A percentile compares a stretch with the other conserved stretches of the same genome.
These are phyloP conservation scores for Argyresthia albistria DNA, from an alignment of 2,888 invertebrate genomes.

Conservation along the genomic window DNA sequence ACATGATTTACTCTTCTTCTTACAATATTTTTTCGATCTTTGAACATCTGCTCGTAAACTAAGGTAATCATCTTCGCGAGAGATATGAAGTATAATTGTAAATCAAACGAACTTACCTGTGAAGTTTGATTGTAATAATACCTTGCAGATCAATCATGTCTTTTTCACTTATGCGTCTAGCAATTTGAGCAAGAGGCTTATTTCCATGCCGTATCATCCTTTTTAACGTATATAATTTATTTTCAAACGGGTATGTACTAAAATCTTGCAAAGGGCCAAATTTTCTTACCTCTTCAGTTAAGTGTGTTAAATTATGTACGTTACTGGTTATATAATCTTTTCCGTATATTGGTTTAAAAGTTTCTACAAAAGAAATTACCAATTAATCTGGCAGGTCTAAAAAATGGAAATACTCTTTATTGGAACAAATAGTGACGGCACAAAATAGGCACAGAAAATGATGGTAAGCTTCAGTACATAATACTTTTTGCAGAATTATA, in stretches of 20 bases:
- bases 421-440: constrained; percentile 14
- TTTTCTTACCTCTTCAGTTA: constrained; percentile 10
- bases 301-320: constrained; percentile 14
- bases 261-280: constrained; percentile 9
- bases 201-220: constrained; percentile 8
- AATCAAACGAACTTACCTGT: no score
- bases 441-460: constrained; percentile 13
- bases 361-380: constrained; percentile 11
- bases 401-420: constrained; percentile 7
- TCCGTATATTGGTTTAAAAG: constrained; percentile 10
- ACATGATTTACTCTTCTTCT: no score
- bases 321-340: constrained; percentile 13
- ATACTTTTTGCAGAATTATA: constrained; percentile 11
- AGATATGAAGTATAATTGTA: no score
- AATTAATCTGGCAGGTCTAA: constrained; percentile 11
- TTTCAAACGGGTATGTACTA: constrained; percentile 8
- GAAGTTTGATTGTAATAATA: no score
- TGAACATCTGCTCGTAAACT: no score
- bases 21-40: no score
- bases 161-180: constrained; percentile 7
- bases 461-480: constrained; percentile 6
- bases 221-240: constrained; percentile 6
- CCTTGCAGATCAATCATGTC: not conserved
- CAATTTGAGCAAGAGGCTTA: constrained; percentile 9
- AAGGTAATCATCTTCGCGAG: no score